phyloP scores from a whole-genome alignment of 2,797 vertebrate species.

The Pteropus rufus region DNA sequence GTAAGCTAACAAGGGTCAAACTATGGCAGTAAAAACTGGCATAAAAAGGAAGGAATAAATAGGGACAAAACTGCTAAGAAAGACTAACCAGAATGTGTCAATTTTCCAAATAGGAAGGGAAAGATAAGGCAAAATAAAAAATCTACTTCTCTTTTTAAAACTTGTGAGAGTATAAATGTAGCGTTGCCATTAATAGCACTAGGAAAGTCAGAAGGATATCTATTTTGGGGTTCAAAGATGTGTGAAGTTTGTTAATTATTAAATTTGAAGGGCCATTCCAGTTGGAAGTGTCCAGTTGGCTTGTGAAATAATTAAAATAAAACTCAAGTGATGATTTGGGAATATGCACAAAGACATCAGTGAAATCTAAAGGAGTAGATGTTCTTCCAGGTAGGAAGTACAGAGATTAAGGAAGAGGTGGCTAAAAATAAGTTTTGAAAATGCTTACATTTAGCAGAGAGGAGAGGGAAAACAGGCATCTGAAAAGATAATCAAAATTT shows the following conservation, averaged over 20 bases:
- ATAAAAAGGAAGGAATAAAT: neutral
- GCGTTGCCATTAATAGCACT: neutral
- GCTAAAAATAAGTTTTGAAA: neutral
- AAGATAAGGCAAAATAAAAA: neutral
- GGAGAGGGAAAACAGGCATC: neutral
- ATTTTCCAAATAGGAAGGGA: neutral
- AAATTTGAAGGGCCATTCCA: neutral
- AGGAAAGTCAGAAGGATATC: neutral
- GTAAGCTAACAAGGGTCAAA: neutral
- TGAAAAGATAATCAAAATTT: neutral
- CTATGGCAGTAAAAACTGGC: neutral
- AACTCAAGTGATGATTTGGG: neutral
- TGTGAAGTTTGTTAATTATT: neutral
- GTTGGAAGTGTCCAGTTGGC: neutral
- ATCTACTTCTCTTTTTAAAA: neutral
- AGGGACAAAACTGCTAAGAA: neutral
- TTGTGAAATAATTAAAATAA: neutral
- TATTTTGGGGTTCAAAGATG: neutral
- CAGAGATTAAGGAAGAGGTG: neutral
- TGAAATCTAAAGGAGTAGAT: neutral
- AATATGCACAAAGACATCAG: neutral
- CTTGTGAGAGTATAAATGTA: neutral
- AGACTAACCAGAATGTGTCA: neutral
- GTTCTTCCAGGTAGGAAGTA: neutral
- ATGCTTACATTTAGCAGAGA: neutral